phyloP scores from a whole-genome alignment of 1,140 invertebrate species.

The Ericerus pela region DNA sequence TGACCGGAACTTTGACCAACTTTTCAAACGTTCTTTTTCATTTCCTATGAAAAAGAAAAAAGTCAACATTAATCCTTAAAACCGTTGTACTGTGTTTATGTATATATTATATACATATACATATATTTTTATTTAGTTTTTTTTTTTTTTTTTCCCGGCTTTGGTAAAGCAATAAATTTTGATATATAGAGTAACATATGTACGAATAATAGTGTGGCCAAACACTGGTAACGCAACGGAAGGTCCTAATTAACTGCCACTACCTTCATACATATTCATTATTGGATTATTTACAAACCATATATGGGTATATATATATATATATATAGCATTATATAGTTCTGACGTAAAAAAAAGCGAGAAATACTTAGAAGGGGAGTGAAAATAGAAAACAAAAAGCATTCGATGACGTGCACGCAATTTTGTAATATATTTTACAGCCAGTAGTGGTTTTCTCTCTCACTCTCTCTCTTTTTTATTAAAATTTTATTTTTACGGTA shows the following conservation, averaged over 20 bases:
- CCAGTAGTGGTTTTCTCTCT: neutral
- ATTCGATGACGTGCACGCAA: conserved; percentile 10
- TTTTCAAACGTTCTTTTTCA: too few species aligned
- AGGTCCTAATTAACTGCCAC: conserved; percentile 10
- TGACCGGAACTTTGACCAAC: too few species aligned
- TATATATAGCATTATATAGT: conserved; percentile 1
- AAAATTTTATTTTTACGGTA: conserved; percentile 9
- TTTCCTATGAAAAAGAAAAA: too few species aligned
- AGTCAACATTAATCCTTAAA: too few species aligned
- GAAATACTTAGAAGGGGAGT: too few species aligned
- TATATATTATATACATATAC: too few species aligned
- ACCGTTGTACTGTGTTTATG: too few species aligned
- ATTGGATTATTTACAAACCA: conserved; percentile 10
- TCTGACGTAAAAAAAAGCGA: too few species aligned
- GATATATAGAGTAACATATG: conserved; percentile 6
- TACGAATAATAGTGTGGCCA: neutral
- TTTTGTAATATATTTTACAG: conserved; percentile 6
- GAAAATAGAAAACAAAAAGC: conserved; percentile 5
- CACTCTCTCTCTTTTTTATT: too few species aligned
- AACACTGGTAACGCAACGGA: conserved; percentile 4
- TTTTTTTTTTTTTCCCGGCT: too few species aligned
- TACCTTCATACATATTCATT: conserved; percentile 9
- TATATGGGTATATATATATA: too few species aligned
- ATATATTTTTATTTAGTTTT: too few species aligned
- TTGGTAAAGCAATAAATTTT: conserved; percentile 5